A percentile compares a stretch with the other conserved stretches of the same genome.
These are phyloP conservation scores for Poeciliopsis occidentalis DNA, from an alignment of 2,113 vertebrate species.

Conservation along the genomic window DNA sequence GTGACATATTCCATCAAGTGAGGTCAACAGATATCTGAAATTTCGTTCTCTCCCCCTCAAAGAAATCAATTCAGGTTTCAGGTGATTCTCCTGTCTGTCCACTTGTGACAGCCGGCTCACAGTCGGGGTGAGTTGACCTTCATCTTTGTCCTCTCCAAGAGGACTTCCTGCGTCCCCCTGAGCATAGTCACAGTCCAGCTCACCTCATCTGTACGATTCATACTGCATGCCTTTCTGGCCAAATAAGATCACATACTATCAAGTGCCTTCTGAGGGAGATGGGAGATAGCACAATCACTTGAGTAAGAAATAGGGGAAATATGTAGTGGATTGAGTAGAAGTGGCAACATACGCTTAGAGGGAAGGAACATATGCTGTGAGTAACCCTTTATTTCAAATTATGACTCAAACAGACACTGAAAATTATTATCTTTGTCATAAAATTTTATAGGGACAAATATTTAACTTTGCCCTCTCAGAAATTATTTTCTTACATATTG, in stretches of 20 bases:
- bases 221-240: neutral
- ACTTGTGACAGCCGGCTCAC: constrained; percentile 61
- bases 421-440: neutral
- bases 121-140: constrained; percentile 65
- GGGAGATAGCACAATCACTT: constrained; percentile 6
- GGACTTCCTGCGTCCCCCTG: constrained; percentile 39
- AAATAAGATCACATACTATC: constrained; percentile 37
- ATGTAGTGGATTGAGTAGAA: constrained; percentile 7
- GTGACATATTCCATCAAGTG: constrained; percentile 70
- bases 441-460: constrained; percentile 23
- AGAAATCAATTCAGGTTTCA: constrained; percentile 77
- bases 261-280: constrained; percentile 3
- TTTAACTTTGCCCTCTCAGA: constrained; percentile 11
- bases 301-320: neutral
- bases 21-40: constrained; percentile 76
- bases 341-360: constrained; percentile 32
- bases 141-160: constrained; percentile 58
- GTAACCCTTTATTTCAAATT: constrained; percentile 27
- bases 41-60: constrained; percentile 59
- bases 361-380: constrained; percentile 35
- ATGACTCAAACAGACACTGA: constrained; percentile 15
- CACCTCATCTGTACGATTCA: constrained; percentile 53
- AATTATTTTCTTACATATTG: neutral
- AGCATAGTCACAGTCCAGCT: constrained; percentile 38
- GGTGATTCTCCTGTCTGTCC: constrained; percentile 71